A percentile compares a stretch with the other conserved stretches of the same genome.
phyloP scores from a whole-genome alignment of 2,797 vertebrate species.

The Acanthurus tractus region DNA sequence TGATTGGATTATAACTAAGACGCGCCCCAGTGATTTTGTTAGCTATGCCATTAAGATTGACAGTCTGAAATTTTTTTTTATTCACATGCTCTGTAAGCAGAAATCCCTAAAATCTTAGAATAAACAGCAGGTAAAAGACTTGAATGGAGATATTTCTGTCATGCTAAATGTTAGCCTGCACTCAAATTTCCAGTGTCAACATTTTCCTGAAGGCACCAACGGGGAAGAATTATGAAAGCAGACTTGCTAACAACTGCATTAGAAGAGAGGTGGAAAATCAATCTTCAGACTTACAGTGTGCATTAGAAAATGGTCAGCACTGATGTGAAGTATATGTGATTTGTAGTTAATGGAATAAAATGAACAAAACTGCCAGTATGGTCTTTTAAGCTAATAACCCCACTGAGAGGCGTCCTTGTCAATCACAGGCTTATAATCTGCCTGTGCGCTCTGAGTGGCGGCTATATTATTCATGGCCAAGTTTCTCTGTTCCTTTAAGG shows the following conservation, averaged over 20 bases:
- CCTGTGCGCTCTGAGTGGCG: conserved; percentile 64
- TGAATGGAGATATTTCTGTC: background rate
- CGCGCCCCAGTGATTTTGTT: background rate
- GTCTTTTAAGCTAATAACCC: conserved; percentile 68
- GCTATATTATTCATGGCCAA: conserved; percentile 71
- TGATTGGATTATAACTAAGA: background rate
- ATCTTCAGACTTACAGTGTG: conserved; percentile 36
- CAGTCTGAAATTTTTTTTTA: background rate
- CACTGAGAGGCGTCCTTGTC: conserved; percentile 65
- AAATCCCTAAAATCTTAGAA: background rate
- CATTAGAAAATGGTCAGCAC: conserved; percentile 52
- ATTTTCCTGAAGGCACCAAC: conserved; percentile 20
- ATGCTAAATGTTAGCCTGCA: conserved; percentile 1
- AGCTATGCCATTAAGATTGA: background rate
- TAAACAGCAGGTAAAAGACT: background rate
- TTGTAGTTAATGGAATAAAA: conserved; percentile 63
- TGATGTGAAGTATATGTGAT: conserved; percentile 63
- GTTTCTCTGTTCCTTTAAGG: conserved; percentile 58
- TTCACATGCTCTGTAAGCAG: background rate
- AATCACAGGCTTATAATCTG: conserved; percentile 68
- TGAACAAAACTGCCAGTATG: conserved; percentile 58
- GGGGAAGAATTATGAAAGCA: conserved; percentile 38
- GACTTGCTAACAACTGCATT: conserved; percentile 32
- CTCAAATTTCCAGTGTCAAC: conserved; percentile 18
- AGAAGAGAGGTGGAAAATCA: conserved; percentile 46